These are phyloP conservation scores for Rhyacophila brunnea DNA, from an alignment of 1,140 invertebrate genomes.

Conservation along the genomic window DNA sequence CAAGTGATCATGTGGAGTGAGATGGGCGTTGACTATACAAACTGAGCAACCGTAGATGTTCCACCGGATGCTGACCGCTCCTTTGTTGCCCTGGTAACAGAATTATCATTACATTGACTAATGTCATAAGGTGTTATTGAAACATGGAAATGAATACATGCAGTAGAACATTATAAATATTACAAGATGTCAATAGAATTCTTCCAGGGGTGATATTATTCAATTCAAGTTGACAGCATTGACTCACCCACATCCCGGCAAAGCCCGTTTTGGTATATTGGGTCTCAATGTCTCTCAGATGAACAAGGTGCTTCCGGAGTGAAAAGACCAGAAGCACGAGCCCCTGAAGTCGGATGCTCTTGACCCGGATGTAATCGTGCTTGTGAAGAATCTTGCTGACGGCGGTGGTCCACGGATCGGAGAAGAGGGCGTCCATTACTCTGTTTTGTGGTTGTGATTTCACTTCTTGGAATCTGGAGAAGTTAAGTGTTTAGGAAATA, in stretches of 20 bases:
- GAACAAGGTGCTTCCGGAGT: conserved; percentile 72
- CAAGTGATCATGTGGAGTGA: conserved; percentile 83
- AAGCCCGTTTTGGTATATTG: conserved; percentile 85
- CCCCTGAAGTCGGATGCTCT: conserved; percentile 75
- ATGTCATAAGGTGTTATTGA: conserved; percentile 1
- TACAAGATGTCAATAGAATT: too few relatives aligned
- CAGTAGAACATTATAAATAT: too few relatives aligned
- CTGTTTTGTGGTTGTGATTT: conserved; percentile 85
- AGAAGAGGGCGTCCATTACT: conserved; percentile 74
- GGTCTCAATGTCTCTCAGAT: conserved; percentile 79
- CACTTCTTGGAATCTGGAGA: conserved; percentile 80
- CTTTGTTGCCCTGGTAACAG: conserved; percentile 87
- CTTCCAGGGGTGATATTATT: too few relatives aligned
- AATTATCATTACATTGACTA: conserved; percentile 11
- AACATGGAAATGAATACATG: too few relatives aligned
- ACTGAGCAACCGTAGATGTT: conserved; percentile 83
- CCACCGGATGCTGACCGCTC: conserved; percentile 83
- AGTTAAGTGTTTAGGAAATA: too few relatives aligned
- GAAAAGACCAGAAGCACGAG: conserved; percentile 75
- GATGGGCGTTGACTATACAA: conserved; percentile 84
- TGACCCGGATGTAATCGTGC: conserved; percentile 75
- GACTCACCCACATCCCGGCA: conserved; percentile 79
- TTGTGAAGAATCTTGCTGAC: conserved; percentile 69
- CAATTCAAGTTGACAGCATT: too few relatives aligned
- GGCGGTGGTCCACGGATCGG: conserved; percentile 80